These are phyloP conservation scores for Ariolimax columbianus DNA, from an alignment of 2,888 invertebrate species.

Conservation along the genomic window DNA sequence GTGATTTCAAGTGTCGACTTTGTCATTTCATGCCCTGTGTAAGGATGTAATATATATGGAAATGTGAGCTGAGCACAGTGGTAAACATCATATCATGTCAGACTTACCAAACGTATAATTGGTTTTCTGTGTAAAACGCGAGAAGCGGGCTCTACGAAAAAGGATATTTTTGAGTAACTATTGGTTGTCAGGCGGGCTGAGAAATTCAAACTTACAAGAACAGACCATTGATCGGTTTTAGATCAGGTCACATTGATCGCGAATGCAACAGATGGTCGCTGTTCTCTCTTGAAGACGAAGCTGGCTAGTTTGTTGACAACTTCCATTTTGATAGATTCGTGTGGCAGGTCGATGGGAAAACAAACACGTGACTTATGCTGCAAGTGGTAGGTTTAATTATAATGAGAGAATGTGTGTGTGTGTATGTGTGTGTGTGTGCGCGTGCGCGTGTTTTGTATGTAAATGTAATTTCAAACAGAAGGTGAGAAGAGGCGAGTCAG, in stretches of 20 bases:
- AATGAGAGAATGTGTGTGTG: background rate
- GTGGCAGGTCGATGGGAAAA: background rate
- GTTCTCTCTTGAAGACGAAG: background rate
- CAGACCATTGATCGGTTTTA: background rate
- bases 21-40: no score
- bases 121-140: no score
- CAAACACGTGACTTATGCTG: background rate
- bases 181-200: background rate
- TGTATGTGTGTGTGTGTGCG: background rate
- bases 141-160: no score
- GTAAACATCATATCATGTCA: no score
- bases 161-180: no score
- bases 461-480: no score
- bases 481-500: no score
- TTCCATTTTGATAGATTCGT: background rate
- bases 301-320: background rate
- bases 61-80: no score
- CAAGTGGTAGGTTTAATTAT: background rate
- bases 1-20: no score
- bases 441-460: no score
- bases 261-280: conserved; percentile 6
- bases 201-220: background rate
- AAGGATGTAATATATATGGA: no score
- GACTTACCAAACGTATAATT: no score
- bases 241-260: background rate